Percentiles rank a stretch among this genome's conserved stretches.
These are phyloP conservation scores for Agrotis ipsilon DNA, from an alignment of 2,888 invertebrate species.

Conservation along the genomic window DNA sequence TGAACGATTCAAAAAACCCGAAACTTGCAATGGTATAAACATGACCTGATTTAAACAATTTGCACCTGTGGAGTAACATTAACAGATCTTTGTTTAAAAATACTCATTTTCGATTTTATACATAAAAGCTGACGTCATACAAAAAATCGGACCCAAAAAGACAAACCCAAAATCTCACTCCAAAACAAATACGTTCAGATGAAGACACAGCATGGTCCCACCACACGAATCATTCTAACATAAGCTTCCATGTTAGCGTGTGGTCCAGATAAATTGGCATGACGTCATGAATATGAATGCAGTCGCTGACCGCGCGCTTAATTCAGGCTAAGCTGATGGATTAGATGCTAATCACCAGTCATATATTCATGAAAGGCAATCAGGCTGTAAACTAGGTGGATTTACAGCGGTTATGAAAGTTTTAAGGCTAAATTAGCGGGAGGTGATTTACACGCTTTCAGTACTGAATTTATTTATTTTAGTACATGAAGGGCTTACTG, in stretches of 20 bases:
- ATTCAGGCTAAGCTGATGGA: constrained; percentile 24
- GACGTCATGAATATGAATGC: constrained; percentile 54
- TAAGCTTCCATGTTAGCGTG: constrained; percentile 8
- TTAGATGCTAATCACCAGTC: constrained; percentile 20
- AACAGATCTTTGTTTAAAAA: too few relatives aligned
- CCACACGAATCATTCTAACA: constrained; percentile 7
- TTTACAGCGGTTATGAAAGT: constrained; percentile 9
- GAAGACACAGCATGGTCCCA: constrained; percentile 1
- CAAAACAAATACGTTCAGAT: too few relatives aligned
- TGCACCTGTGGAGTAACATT: too few relatives aligned
- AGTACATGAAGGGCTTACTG: too few relatives aligned
- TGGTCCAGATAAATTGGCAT: constrained; percentile 30
- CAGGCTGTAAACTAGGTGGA: constrained; percentile 13
- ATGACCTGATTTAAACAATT: too few relatives aligned
- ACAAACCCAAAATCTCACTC: background rate
- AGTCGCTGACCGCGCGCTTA: constrained; percentile 19
- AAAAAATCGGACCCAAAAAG: background rate
- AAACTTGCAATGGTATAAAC: too few relatives aligned
- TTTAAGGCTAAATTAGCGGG: background rate
- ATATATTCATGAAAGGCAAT: constrained; percentile 44
- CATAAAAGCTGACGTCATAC: background rate
- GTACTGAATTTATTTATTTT: background rate
- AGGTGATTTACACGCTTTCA: background rate
- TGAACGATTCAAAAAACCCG: too few relatives aligned
- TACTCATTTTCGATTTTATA: too few relatives aligned